A percentile compares a stretch with the other conserved stretches of the same genome.
phyloP scores from a whole-genome alignment of 2,797 vertebrate genomes.

The Emys orbicularis region DNA sequence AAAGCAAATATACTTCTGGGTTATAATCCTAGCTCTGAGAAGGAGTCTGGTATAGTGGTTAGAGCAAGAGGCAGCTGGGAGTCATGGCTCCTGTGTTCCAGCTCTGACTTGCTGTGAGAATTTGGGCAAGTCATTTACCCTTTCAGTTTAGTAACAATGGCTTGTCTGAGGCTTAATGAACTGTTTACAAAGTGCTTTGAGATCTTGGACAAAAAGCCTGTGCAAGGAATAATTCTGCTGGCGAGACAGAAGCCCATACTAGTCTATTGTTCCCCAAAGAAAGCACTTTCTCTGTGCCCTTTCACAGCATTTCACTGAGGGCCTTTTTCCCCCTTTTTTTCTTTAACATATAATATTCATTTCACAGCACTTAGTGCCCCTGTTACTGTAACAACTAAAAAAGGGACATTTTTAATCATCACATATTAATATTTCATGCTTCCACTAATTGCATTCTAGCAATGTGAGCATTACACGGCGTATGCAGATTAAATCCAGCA shows the following conservation, averaged over 20 bases:
- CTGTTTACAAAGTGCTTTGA: background rate
- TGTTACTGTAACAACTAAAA: background rate
- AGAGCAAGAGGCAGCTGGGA: background rate
- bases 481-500: background rate
- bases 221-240: background rate
- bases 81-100: background rate
- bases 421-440: background rate
- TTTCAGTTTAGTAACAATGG: background rate
- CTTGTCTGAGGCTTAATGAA: background rate
- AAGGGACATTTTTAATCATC: background rate
- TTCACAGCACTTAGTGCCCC: background rate
- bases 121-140: background rate
- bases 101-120: accelerated
- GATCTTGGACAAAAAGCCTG: background rate
- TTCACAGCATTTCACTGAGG: background rate
- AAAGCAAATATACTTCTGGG: background rate
- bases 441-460: background rate
- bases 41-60: background rate
- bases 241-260: background rate
- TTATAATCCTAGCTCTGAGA: background rate
- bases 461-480: background rate
- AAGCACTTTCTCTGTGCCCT: background rate
- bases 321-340: background rate
- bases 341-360: background rate
- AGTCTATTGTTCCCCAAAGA: background rate